Evolutionary conservation across 2,113 vertebrate genomes (phyloP).

Genomic region (Neotragus pygmaeus): DNA sequence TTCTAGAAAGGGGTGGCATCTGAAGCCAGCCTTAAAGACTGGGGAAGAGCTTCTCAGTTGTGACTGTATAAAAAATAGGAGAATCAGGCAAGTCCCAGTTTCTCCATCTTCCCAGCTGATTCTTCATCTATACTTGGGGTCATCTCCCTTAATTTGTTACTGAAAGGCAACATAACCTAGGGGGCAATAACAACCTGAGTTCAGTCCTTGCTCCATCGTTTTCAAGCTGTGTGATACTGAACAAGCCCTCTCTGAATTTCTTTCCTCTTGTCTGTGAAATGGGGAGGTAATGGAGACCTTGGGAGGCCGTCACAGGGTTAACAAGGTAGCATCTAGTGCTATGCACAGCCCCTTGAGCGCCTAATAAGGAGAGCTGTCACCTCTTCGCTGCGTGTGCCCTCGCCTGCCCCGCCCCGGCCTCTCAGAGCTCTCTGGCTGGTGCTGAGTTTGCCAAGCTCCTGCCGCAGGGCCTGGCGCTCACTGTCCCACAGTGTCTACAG

Average conservation of each 20-base stretch:
- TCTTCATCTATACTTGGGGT: not conserved
- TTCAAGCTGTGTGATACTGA: not conserved
- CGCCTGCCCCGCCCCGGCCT: rapidly evolving
- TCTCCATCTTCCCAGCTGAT: not conserved
- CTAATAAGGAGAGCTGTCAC: too few relatives aligned
- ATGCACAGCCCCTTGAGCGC: rapidly evolving
- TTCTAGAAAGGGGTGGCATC: not conserved
- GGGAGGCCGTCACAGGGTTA: not conserved
- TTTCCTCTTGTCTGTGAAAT: not conserved
- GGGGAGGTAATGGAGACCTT: not conserved
- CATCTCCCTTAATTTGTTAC: too few relatives aligned
- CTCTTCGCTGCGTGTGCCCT: not conserved
- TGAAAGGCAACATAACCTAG: too few relatives aligned
- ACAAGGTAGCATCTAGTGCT: not conserved
- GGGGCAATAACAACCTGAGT: not conserved
- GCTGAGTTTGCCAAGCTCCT: not conserved
- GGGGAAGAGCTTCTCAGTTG: not conserved
- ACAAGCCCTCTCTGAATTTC: not conserved
- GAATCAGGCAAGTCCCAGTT: not conserved
- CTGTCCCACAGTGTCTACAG: not conserved
- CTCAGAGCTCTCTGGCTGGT: not conserved
- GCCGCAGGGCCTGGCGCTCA: not conserved
- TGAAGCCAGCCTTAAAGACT: not conserved
- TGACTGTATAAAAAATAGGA: not conserved
- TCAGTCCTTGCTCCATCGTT: not conserved